These are phyloP conservation scores for Caenorhabditis remanei DNA, from an alignment of 1,140 invertebrate species.

Conservation along the genomic window DNA sequence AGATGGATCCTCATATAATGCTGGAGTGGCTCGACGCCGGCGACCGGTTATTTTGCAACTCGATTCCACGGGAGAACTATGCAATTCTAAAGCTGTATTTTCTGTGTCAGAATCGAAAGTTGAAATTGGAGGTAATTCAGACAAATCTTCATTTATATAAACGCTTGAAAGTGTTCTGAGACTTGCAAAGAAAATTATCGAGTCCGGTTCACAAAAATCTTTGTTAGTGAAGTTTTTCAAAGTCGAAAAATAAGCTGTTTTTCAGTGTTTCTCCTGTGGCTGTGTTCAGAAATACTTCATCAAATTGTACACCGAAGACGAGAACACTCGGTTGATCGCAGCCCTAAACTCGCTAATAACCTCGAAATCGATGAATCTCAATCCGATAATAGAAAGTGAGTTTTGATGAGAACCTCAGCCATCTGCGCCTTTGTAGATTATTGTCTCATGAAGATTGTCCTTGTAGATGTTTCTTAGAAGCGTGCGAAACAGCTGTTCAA, in stretches of 20 bases:
- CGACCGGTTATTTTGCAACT: background rate
- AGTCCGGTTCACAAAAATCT: background rate
- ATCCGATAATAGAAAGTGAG: background rate
- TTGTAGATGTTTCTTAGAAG: too few relatives aligned
- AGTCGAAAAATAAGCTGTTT: background rate
- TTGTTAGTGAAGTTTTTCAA: background rate
- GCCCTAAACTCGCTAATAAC: background rate
- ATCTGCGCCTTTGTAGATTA: background rate
- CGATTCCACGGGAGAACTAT: background rate
- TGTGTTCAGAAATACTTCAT: conserved; percentile 14
- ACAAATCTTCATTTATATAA: too few relatives aligned
- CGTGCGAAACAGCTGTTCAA: too few relatives aligned
- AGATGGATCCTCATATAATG: conserved; percentile 10
- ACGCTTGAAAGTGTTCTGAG: too few relatives aligned
- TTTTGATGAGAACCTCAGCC: background rate
- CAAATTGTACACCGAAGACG: background rate
- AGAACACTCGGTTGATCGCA: background rate
- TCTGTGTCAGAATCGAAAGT: conserved; percentile 5
- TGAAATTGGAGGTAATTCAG: background rate
- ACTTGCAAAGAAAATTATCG: too few relatives aligned
- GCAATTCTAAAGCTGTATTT: conserved; percentile 7
- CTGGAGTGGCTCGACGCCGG: background rate
- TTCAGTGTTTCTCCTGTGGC: conserved; percentile 28
- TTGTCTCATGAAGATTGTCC: too few relatives aligned
- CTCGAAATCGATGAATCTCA: too few relatives aligned